A percentile compares a stretch with the other conserved stretches of the same genome.
Conservation (phyloP, 1,140 invertebrate genomes). For the Bursaphelenchus mucronatus region DNA sequence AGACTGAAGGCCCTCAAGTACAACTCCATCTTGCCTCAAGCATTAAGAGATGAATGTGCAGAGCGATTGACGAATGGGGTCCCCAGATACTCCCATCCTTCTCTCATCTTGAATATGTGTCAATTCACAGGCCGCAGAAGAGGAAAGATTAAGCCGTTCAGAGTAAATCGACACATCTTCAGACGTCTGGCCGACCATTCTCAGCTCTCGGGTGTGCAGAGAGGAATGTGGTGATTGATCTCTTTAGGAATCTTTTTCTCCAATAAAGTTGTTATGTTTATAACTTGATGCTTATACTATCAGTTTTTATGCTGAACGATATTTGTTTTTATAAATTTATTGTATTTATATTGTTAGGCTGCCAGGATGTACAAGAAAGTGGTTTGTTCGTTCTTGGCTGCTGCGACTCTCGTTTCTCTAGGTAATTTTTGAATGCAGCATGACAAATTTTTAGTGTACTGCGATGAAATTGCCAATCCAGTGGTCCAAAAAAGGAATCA, state of each 20-base stretch:
- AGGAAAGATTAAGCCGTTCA: constrained; percentile 58
- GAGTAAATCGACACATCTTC: constrained; percentile 54
- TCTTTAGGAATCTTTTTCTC: constrained; percentile 20
- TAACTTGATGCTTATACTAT: background rate
- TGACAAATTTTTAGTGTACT: background rate
- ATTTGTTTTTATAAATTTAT: background rate
- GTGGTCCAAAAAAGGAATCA: no score
- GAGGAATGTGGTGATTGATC: constrained; percentile 54
- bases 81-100: constrained; percentile 28
- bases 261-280: constrained; percentile 16
- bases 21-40: constrained; percentile 57
- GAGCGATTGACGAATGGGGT: constrained; percentile 34
- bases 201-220: constrained; percentile 50
- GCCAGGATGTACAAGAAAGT: no score
- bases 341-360: background rate
- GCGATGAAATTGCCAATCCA: no score
- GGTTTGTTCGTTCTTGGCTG: no score
- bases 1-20: constrained; percentile 55
- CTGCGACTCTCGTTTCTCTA: background rate
- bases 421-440: background rate
- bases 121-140: constrained; percentile 54
- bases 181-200: constrained; percentile 53
- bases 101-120: constrained; percentile 56
- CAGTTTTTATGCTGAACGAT: background rate
- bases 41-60: constrained; percentile 54